These are phyloP conservation scores for Chaunax sp. DNA, from an alignment of 2,797 vertebrate species.

Conservation along the genomic window DNA sequence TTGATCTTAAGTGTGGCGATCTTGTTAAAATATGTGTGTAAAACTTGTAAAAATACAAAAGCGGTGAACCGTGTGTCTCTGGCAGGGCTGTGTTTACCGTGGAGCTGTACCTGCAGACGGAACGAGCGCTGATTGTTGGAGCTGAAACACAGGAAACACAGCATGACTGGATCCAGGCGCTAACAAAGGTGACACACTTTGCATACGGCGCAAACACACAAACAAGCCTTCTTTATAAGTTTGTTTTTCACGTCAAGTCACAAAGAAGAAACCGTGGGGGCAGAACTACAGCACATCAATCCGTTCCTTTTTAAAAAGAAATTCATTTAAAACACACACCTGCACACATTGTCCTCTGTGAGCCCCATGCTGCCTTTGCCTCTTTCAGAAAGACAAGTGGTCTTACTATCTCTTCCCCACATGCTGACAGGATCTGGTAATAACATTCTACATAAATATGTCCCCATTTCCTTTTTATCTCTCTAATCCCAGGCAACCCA, in stretches of 20 bases:
- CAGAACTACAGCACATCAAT: conserved; percentile 5
- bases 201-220: conserved; percentile 30
- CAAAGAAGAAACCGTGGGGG: conserved; percentile 17
- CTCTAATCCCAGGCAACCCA: conserved; percentile 51
- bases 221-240: conserved; percentile 23
- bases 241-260: conserved; percentile 44
- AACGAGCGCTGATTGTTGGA: conserved; percentile 90
- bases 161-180: conserved; percentile 91
- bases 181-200: conserved; percentile 89
- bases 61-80: conserved; percentile 29
- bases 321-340: neutral
- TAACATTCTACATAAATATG: conserved; percentile 51
- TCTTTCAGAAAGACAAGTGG: conserved; percentile 39
- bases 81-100: conserved; percentile 90
- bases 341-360: conserved; percentile 12
- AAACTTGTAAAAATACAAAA: neutral
- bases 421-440: conserved; percentile 51
- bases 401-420: conserved; percentile 36
- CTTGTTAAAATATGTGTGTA: neutral
- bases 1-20: neutral
- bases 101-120: conserved; percentile 93
- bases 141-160: conserved; percentile 89
- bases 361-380: conserved; percentile 22
- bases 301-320: neutral
- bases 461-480: conserved; percentile 49